Conservation (phyloP, 2,797 vertebrate genomes). For the Denticeps clupeoides region DNA sequence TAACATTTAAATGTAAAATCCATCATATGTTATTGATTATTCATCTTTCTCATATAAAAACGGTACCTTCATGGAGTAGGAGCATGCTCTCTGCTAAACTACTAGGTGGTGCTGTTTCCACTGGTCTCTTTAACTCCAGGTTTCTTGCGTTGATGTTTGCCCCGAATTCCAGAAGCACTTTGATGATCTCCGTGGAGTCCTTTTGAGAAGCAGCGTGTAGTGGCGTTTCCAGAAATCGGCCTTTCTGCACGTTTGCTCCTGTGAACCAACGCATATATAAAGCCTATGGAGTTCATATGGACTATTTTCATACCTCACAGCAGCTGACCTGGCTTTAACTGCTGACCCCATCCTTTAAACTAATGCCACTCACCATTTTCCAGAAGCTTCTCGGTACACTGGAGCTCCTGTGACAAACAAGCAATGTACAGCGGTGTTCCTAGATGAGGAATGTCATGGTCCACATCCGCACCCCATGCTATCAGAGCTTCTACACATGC, state of each 20-base stretch:
- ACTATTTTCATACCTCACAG: not conserved
- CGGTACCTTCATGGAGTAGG: slow-evolving; percentile 71
- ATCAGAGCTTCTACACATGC: slow-evolving; percentile 70
- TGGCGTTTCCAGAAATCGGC: slow-evolving; percentile 73
- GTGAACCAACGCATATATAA: not conserved
- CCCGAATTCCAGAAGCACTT: slow-evolving; percentile 82
- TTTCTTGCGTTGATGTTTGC: slow-evolving; percentile 80
- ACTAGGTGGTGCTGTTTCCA: slow-evolving; percentile 70
- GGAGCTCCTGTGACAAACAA: slow-evolving; percentile 65
- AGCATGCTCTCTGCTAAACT: slow-evolving; percentile 66
- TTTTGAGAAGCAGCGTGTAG: slow-evolving; percentile 78
- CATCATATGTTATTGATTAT: too few relatives aligned
- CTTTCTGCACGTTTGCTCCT: slow-evolving; percentile 81
- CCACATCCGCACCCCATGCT: slow-evolving; percentile 70
- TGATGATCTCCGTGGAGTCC: slow-evolving; percentile 66
- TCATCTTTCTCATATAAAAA: not conserved
- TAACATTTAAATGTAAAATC: slow-evolving; percentile 1
- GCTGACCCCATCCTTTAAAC: not conserved
- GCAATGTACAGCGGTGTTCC: slow-evolving; percentile 76
- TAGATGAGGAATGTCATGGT: slow-evolving; percentile 72
- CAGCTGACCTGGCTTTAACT: not conserved
- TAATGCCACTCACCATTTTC: slow-evolving; percentile 55
- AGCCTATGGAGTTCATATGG: not conserved
- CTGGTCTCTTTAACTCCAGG: slow-evolving; percentile 64
- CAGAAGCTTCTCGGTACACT: slow-evolving; percentile 68